A percentile compares a stretch with the other conserved stretches of the same genome.
These are phyloP conservation scores for Syndactyla subalaris DNA, from an alignment of 2,797 vertebrate species.

Conservation along the genomic window DNA sequence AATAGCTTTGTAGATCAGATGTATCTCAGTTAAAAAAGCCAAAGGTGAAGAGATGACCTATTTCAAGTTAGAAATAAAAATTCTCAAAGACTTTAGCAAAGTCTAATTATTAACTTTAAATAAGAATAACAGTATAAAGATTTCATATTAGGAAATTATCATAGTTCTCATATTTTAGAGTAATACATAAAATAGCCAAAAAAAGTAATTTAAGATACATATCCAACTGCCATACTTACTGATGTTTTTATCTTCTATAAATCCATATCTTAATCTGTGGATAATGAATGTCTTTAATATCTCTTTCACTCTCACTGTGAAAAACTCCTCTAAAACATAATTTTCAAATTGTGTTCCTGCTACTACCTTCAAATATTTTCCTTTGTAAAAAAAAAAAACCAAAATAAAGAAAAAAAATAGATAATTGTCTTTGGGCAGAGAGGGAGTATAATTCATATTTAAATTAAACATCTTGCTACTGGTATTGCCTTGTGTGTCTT, in stretches of 20 bases:
- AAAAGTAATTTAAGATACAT: not conserved
- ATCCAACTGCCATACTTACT: not conserved
- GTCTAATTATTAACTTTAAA: not conserved
- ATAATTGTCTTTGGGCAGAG: not conserved
- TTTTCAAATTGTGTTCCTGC: not conserved
- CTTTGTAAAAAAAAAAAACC: not conserved
- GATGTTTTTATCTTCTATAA: slow-evolving; percentile 2
- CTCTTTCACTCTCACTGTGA: not conserved
- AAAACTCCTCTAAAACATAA: not conserved
- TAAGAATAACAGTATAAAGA: not conserved
- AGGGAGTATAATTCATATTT: not conserved
- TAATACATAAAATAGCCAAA: not conserved
- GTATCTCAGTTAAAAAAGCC: not conserved
- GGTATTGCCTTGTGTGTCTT: not conserved
- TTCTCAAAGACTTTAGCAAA: not conserved
- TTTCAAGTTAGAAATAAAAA: not conserved
- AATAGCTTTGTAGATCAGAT: not conserved
- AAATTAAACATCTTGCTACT: not conserved
- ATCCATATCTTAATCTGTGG: not conserved
- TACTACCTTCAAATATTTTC: not conserved
- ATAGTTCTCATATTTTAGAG: not conserved
- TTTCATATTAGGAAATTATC: not conserved
- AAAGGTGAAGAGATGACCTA: not conserved
- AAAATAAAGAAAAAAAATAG: not conserved
- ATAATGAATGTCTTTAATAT: slow-evolving; percentile 4